phyloP scores from a whole-genome alignment of 1,140 invertebrate genomes.

The Pemphigus obesinymphae region DNA sequence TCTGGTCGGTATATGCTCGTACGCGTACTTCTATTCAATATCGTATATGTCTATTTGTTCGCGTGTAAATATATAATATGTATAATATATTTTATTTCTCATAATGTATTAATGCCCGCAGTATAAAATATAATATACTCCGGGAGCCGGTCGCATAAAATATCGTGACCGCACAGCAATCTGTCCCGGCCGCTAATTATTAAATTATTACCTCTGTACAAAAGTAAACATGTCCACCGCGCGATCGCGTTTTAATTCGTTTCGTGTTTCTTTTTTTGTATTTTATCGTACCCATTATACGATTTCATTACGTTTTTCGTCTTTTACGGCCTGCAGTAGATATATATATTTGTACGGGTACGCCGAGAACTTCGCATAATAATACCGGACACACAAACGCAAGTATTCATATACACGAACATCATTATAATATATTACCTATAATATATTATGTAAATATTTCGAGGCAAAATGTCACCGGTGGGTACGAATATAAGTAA shows the following conservation, averaged over 20 bases:
- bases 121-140: background rate
- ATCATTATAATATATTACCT: no score
- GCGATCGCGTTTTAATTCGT: background rate
- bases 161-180: background rate
- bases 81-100: background rate
- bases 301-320: no score
- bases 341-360: no score
- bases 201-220: background rate
- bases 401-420: no score
- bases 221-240: background rate
- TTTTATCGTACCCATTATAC: background rate
- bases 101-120: no score
- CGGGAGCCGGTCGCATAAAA: background rate
- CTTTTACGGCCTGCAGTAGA: no score
- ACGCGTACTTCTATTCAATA: no score
- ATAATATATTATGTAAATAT: no score
- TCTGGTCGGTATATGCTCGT: background rate
- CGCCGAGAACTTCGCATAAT: no score
- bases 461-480: no score
- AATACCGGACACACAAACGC: no score
- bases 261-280: background rate
- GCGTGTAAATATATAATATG: background rate
- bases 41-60: background rate
- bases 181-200: background rate
- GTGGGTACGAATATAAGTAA: no score